Evolutionary conservation across 2,113 vertebrate genomes (phyloP).

Genomic region (Sander lucioperca): DNA sequence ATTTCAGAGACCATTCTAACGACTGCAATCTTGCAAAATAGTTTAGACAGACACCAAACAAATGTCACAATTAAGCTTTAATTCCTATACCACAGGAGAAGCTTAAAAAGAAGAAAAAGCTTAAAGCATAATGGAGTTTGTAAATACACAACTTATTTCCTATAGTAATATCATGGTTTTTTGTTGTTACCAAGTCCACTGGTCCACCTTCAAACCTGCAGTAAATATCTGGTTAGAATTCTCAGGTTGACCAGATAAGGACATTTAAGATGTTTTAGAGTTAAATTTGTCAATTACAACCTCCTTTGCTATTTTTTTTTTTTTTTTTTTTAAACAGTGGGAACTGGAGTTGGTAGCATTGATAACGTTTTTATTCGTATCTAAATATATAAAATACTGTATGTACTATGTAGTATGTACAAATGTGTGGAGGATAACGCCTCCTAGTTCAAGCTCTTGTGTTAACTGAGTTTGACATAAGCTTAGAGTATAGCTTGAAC

Average conservation of each 20-base stretch:
- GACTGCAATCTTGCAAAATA: background rate
- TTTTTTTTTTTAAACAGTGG: background rate
- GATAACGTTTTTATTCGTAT: background rate
- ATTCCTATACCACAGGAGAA: background rate
- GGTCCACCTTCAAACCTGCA: background rate
- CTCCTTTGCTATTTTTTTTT: background rate
- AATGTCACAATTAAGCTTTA: background rate
- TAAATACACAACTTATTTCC: background rate
- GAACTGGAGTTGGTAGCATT: background rate
- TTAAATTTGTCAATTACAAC: background rate
- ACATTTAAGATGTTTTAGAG: background rate
- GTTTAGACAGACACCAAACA: background rate
- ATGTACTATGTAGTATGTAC: background rate
- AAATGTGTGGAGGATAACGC: background rate
- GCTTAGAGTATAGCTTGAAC: background rate
- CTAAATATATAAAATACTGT: background rate
- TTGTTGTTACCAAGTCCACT: background rate
- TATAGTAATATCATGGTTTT: background rate
- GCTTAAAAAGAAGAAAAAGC: background rate
- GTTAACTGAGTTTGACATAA: background rate
- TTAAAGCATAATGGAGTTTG: background rate
- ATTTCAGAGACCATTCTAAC: slow-evolving; percentile 1
- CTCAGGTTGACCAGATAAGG: background rate
- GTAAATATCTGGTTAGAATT: background rate
- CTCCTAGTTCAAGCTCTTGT: background rate